Evolutionary conservation across 2,888 invertebrate species (phyloP).

Genomic region (Microctonus brassicae): DNA sequence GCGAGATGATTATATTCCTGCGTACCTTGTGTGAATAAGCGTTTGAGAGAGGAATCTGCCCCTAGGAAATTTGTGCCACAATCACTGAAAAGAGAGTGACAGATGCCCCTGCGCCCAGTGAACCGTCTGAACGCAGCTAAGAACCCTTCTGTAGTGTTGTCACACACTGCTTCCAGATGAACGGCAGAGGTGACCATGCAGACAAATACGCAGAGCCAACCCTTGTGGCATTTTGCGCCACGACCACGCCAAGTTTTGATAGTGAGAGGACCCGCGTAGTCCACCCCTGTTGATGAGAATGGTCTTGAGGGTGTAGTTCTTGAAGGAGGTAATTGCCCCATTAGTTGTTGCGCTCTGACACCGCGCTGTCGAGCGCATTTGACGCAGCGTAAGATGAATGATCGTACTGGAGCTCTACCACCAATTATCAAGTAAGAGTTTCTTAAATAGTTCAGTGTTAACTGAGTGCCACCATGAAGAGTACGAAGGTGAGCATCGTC

Average conservation of each 20-base stretch:
- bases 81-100: not conserved
- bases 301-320: slow-evolving; percentile 21
- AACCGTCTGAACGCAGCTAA: slow-evolving; percentile 44
- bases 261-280: slow-evolving; percentile 41
- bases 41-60: slow-evolving; percentile 23
- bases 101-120: no score
- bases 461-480: slow-evolving; percentile 40
- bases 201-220: slow-evolving; percentile 45
- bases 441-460: slow-evolving; percentile 24
- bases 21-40: not conserved
- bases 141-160: slow-evolving; percentile 43
- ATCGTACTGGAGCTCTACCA: no score
- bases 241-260: slow-evolving; percentile 30
- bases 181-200: slow-evolving; percentile 46
- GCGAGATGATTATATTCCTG: not conserved
- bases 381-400: slow-evolving; percentile 35
- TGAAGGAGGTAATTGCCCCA: slow-evolving; percentile 42
- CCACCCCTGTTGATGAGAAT: slow-evolving; percentile 33
- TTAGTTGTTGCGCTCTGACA: slow-evolving; percentile 31
- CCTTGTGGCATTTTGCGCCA: slow-evolving; percentile 35
- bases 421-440: slow-evolving; percentile 41
- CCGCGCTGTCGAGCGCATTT: slow-evolving; percentile 36
- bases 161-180: slow-evolving; percentile 47
- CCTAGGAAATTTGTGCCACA: slow-evolving; percentile 32
- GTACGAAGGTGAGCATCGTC: slow-evolving; percentile 34